Conservation (phyloP, 1,140 invertebrate species). For the Delia radicum region DNA sequence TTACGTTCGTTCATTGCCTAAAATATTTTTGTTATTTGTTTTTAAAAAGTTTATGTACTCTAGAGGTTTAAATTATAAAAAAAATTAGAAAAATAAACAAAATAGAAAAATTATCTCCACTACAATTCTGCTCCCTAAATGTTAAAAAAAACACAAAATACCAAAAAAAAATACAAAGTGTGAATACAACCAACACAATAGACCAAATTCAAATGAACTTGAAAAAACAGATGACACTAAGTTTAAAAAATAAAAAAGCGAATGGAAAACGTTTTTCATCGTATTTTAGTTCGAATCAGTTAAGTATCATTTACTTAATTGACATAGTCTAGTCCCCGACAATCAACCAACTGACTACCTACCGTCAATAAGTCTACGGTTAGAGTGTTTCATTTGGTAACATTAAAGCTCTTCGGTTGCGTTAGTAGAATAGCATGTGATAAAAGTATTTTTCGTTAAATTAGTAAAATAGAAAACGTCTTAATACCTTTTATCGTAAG, state of each 20-base stretch:
- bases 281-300: background rate
- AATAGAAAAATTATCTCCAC: background rate
- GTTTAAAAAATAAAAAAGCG: background rate
- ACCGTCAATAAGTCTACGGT: background rate
- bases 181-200: background rate
- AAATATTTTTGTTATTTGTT: too few relatives aligned
- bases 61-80: too few relatives aligned
- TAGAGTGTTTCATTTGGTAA: background rate
- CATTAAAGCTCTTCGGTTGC: background rate
- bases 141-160: too few relatives aligned
- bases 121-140: background rate
- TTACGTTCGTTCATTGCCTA: too few relatives aligned
- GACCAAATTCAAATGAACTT: background rate
- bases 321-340: background rate
- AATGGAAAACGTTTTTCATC: background rate
- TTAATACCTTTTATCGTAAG: conserved; percentile 19
- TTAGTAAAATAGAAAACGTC: background rate
- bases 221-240: background rate
- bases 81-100: background rate
- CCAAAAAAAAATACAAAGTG: too few relatives aligned
- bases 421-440: conserved; percentile 8
- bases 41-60: too few relatives aligned
- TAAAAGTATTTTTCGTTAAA: background rate
- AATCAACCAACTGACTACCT: background rate
- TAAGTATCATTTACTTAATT: background rate